phyloP scores from a whole-genome alignment of 2,113 vertebrate genomes.

The Sigmodon hispidus region DNA sequence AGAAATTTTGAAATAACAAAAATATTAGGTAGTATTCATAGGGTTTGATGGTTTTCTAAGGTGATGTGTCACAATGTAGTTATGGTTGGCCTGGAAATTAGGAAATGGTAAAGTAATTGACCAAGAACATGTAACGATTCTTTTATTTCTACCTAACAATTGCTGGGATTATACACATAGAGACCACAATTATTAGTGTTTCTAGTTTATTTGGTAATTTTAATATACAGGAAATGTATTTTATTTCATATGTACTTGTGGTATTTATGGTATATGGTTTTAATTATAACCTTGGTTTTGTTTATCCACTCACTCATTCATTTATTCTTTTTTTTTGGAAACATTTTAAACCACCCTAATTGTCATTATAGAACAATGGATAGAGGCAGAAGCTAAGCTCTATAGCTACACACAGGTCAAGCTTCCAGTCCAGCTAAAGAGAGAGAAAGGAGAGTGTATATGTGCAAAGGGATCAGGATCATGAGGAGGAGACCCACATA shows the following conservation, averaged over 20 bases:
- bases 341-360: too few species aligned
- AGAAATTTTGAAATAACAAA: neutral
- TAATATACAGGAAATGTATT: neutral
- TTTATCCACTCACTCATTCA: neutral
- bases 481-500: too few species aligned
- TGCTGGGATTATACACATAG: neutral
- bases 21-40: neutral
- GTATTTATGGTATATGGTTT: neutral
- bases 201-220: neutral
- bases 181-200: neutral
- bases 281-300: neutral
- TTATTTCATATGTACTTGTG: neutral
- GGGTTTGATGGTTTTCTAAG: neutral
- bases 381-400: too few species aligned
- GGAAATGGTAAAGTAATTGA: neutral
- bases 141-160: neutral
- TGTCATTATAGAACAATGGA: too few species aligned
- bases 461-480: too few species aligned
- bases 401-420: too few species aligned
- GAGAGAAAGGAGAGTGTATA: too few species aligned
- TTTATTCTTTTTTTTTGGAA: neutral
- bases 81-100: neutral
- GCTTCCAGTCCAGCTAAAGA: too few species aligned
- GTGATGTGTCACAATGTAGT: neutral
- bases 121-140: neutral